phyloP scores from a whole-genome alignment of 2,113 vertebrate genomes.

The Hippocampus comes region DNA sequence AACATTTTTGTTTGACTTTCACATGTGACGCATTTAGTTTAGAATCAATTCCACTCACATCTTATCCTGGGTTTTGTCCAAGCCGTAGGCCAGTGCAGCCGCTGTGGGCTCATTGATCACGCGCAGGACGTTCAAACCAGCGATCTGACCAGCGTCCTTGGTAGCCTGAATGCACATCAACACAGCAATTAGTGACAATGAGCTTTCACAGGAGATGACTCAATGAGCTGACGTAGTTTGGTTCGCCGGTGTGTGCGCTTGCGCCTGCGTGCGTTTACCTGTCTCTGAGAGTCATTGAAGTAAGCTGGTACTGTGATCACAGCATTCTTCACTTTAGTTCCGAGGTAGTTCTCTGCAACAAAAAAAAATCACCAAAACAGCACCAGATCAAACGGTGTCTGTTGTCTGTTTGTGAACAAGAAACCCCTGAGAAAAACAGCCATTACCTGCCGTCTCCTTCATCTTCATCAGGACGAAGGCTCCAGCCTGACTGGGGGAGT shows the following conservation, averaged over 20 bases:
- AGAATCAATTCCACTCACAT: slow-evolving; percentile 74
- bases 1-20: background rate
- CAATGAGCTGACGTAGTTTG: too few relatives aligned
- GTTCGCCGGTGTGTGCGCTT: background rate
- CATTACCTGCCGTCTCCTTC: slow-evolving; percentile 94
- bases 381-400: background rate
- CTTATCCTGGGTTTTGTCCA: slow-evolving; percentile 97
- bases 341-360: slow-evolving; percentile 87
- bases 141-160: slow-evolving; percentile 95
- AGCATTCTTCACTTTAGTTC: slow-evolving; percentile 90
- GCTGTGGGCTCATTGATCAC: slow-evolving; percentile 98
- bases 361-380: background rate
- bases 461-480: slow-evolving; percentile 98
- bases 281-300: slow-evolving; percentile 98
- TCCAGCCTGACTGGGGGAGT: slow-evolving; percentile 94
- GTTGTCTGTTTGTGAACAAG: background rate
- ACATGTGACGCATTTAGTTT: background rate
- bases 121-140: slow-evolving; percentile 92
- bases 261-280: slow-evolving; percentile 70
- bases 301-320: slow-evolving; percentile 97
- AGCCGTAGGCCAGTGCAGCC: slow-evolving; percentile 94
- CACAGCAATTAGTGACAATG: background rate
- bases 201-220: too few relatives aligned
- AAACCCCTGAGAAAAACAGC: slow-evolving; percentile 13
- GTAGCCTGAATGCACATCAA: slow-evolving; percentile 78